Evolutionary conservation across 2,113 vertebrate genomes (phyloP).

Genomic region (Shinisaurus crocodilurus): DNA sequence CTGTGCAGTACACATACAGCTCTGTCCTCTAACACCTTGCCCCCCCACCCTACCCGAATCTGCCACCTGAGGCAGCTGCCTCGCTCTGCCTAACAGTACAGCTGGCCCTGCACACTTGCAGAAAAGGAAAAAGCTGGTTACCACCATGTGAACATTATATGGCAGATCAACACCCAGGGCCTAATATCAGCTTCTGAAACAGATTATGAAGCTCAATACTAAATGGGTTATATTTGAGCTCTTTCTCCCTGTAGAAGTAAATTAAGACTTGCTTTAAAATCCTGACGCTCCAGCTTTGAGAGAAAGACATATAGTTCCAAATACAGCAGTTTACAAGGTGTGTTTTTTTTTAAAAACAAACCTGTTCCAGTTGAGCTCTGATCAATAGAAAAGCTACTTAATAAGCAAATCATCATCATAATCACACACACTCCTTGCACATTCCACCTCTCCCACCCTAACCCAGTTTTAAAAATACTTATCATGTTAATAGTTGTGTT

Average conservation of each 20-base stretch:
- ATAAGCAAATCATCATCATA: constrained; percentile 56
- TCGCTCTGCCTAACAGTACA: too few relatives aligned
- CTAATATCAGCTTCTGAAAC: background rate
- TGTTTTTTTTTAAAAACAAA: constrained; percentile 53
- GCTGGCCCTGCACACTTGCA: too few relatives aligned
- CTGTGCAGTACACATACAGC: too few relatives aligned
- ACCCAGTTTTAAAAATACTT: constrained; percentile 55
- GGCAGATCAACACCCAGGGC: background rate
- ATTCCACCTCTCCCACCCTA: constrained; percentile 49
- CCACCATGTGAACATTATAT: background rate
- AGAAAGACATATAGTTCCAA: constrained; percentile 58
- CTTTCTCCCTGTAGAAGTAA: background rate
- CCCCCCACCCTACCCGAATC: too few relatives aligned
- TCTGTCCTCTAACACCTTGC: too few relatives aligned
- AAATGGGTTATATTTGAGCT: background rate
- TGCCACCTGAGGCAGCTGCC: too few relatives aligned
- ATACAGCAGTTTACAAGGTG: constrained; percentile 80
- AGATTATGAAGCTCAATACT: background rate
- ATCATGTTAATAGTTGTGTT: constrained; percentile 62
- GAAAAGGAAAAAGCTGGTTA: too few relatives aligned
- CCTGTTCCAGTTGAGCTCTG: constrained; percentile 63
- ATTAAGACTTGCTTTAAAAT: constrained; percentile 29
- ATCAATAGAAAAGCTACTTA: constrained; percentile 36
- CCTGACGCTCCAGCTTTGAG: constrained; percentile 50
- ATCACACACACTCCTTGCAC: constrained; percentile 41